Conservation (phyloP, 2,888 invertebrate species). For the Leuctra nigra region DNA sequence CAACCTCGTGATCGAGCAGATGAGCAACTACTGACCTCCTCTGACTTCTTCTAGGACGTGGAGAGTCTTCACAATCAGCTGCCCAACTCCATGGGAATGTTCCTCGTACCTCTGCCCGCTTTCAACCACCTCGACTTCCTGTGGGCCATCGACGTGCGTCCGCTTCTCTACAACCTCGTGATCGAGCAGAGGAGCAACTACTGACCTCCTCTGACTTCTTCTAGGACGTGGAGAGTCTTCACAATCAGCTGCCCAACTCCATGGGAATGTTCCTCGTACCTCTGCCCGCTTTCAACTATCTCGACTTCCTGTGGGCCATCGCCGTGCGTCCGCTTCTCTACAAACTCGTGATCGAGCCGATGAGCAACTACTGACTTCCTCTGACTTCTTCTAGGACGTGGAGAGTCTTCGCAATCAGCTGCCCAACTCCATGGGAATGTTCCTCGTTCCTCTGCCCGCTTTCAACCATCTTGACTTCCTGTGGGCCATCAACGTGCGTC, state of each 20-base stretch:
- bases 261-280: slow-evolving; percentile 52
- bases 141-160: slow-evolving; percentile 55
- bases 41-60: slow-evolving; percentile 50
- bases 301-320: slow-evolving; percentile 64
- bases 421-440: slow-evolving; percentile 49
- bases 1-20: slow-evolving; percentile 48
- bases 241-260: slow-evolving; percentile 46
- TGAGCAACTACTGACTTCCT: no score
- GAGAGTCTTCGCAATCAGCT: slow-evolving; percentile 46
- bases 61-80: slow-evolving; percentile 46
- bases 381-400: slow-evolving; percentile 50
- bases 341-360: slow-evolving; percentile 48
- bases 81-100: slow-evolving; percentile 49
- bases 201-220: slow-evolving; percentile 40
- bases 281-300: slow-evolving; percentile 53
- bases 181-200: slow-evolving; percentile 50
- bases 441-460: slow-evolving; percentile 47
- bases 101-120: slow-evolving; percentile 47
- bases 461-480: slow-evolving; percentile 68
- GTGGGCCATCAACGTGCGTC: slow-evolving; percentile 55
- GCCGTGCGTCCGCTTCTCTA: slow-evolving; percentile 53
- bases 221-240: slow-evolving; percentile 52
- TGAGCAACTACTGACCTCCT: no score
- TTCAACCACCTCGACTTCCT: slow-evolving; percentile 68
- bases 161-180: slow-evolving; percentile 51